phyloP scores from a whole-genome alignment of 2,113 vertebrate species.

The Aegithalos caudatus region DNA sequence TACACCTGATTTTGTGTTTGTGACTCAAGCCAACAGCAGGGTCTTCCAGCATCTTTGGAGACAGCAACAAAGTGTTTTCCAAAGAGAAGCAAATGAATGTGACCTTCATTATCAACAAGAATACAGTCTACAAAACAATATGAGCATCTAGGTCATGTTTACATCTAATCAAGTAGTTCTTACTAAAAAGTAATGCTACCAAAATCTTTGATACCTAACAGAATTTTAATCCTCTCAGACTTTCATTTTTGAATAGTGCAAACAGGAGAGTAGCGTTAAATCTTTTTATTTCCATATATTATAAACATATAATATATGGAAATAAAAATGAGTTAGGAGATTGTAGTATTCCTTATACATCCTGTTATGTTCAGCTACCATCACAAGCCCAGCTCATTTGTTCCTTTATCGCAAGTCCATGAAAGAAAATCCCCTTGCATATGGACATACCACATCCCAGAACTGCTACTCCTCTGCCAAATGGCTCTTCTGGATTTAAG shows the following conservation, averaged over 20 bases:
- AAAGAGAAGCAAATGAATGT: conserved; percentile 22
- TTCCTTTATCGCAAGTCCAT: neutral
- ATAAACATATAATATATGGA: neutral
- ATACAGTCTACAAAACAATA: neutral
- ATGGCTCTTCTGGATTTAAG: neutral
- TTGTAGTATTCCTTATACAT: neutral
- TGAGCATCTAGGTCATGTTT: neutral
- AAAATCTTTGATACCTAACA: neutral
- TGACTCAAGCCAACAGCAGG: neutral
- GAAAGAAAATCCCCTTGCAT: neutral
- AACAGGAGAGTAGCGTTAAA: neutral
- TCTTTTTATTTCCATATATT: neutral
- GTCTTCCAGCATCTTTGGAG: neutral
- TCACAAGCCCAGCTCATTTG: neutral
- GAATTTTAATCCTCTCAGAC: neutral
- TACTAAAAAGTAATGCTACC: neutral
- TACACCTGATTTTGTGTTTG: neutral
- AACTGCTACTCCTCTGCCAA: neutral
- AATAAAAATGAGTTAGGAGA: neutral
- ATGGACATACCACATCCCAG: neutral
- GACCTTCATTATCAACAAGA: neutral
- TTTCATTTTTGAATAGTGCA: neutral
- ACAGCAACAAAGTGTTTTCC: neutral
- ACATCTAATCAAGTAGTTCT: neutral
- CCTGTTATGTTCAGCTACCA: neutral